A percentile compares a stretch with the other conserved stretches of the same genome.
Evolutionary conservation across 2,888 invertebrate genomes (phyloP).

Genomic region (Abrostola triplasia): DNA sequence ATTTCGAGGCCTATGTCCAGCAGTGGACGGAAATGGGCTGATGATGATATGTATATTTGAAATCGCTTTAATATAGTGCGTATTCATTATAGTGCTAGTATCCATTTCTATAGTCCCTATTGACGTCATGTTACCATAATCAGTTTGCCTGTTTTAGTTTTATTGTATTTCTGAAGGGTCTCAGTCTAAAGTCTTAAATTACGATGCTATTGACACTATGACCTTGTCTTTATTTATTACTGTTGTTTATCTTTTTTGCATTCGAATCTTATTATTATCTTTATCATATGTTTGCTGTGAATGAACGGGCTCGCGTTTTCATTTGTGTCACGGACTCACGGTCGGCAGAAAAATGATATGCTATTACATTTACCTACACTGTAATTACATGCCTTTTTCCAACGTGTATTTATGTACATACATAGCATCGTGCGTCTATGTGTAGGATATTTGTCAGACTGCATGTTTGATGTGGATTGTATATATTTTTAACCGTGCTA

Average conservation of each 20-base stretch:
- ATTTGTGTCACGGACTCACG: slow-evolving; percentile 53
- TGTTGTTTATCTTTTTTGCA: slow-evolving; percentile 24
- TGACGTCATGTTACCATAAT: slow-evolving; percentile 51
- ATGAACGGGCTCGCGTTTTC: slow-evolving; percentile 23
- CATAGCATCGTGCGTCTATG: neutral
- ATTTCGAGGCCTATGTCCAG: no score
- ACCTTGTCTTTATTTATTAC: slow-evolving; percentile 34
- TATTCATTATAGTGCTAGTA: no score
- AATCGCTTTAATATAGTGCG: no score
- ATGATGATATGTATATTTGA: no score
- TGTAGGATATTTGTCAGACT: no score
- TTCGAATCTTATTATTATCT: slow-evolving; percentile 32
- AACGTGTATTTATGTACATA: slow-evolving; percentile 1
- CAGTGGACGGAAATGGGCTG: no score
- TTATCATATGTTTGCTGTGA: slow-evolving; percentile 20
- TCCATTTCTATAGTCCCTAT: slow-evolving; percentile 49
- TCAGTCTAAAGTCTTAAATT: slow-evolving; percentile 11
- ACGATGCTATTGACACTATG: slow-evolving; percentile 28
- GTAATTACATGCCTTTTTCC: slow-evolving; percentile 32
- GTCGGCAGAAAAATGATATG: slow-evolving; percentile 41
- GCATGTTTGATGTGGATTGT: no score
- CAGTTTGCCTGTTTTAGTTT: slow-evolving; percentile 48
- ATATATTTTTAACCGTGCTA: no score
- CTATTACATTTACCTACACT: slow-evolving; percentile 26
- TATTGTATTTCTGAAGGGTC: slow-evolving; percentile 29